phyloP scores from a whole-genome alignment of 2,797 vertebrate genomes.

The Gila robusta region DNA sequence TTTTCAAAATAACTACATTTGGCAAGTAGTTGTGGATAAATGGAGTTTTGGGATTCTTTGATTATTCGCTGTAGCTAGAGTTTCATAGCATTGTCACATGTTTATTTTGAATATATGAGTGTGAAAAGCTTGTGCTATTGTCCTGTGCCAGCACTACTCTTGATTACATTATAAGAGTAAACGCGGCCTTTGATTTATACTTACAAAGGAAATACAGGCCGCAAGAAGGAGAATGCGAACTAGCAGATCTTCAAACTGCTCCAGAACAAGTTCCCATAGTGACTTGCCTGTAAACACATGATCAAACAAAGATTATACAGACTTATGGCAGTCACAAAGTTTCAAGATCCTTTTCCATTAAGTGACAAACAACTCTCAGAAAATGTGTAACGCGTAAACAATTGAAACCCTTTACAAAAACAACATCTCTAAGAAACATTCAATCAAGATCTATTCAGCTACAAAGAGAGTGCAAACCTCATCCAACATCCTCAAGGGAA shows the following conservation, averaged over 20 bases:
- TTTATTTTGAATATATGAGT: constrained; percentile 6
- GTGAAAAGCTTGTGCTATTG: not conserved
- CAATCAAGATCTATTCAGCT: constrained; percentile 14
- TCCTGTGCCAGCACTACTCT: constrained; percentile 10
- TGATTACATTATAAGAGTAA: not conserved
- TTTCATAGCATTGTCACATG: not conserved
- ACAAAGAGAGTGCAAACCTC: constrained; percentile 9
- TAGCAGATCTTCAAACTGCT: constrained; percentile 85
- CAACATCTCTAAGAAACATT: constrained; percentile 28
- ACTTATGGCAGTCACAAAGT: constrained; percentile 20
- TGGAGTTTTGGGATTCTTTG: not conserved
- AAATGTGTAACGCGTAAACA: not conserved
- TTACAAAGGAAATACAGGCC: constrained; percentile 85
- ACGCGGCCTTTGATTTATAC: constrained; percentile 49
- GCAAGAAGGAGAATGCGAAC: constrained; percentile 83
- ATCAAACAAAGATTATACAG: constrained; percentile 5
- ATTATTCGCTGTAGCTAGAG: not conserved
- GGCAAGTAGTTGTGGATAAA: not conserved
- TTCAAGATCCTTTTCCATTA: constrained; percentile 15
- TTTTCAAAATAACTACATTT: too few species aligned
- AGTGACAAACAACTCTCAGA: not conserved
- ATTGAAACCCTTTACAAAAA: not conserved
- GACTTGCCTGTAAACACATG: constrained; percentile 77
- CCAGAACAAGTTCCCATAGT: constrained; percentile 81
- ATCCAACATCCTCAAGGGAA: constrained; percentile 27